Percentiles rank a stretch among this genome's conserved stretches.
phyloP scores from a whole-genome alignment of 2,113 vertebrate genomes.

The Scophthalmus maximus region DNA sequence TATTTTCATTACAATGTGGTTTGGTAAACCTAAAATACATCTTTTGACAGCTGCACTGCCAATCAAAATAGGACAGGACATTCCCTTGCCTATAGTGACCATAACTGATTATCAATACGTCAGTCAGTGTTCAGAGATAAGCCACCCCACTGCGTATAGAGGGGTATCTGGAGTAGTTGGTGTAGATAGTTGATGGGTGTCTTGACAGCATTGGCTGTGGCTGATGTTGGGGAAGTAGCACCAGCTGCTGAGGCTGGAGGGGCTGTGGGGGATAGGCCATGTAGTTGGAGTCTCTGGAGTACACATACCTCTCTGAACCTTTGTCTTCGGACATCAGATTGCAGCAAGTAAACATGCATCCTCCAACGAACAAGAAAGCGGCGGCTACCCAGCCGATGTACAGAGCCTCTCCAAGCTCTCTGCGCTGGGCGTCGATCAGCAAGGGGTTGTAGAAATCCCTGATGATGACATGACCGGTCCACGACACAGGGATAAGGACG shows the following conservation, averaged over 20 bases:
- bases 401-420: constrained; percentile 85
- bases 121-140: constrained; percentile 63
- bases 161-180: constrained; percentile 74
- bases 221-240: constrained; percentile 53
- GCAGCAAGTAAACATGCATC: constrained; percentile 81
- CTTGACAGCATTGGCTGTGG: constrained; percentile 65
- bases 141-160: constrained; percentile 73
- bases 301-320: constrained; percentile 54
- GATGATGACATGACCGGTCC: constrained; percentile 84
- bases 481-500: constrained; percentile 82
- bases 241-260: constrained; percentile 65
- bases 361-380: constrained; percentile 79
- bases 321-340: constrained; percentile 60
- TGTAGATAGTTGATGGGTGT: constrained; percentile 70
- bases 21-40: constrained; percentile 27
- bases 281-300: constrained; percentile 67
- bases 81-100: background rate
- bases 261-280: constrained; percentile 67
- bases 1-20: background rate
- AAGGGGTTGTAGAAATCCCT: constrained; percentile 84
- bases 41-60: background rate
- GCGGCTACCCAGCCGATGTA: constrained; percentile 85
- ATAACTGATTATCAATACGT: constrained; percentile 13
- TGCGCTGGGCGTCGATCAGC: constrained; percentile 81
- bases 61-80: background rate